Base-by-base conservation (phyloP, 2,113 vertebrate species). In the Podilymbus podiceps region DNA sequence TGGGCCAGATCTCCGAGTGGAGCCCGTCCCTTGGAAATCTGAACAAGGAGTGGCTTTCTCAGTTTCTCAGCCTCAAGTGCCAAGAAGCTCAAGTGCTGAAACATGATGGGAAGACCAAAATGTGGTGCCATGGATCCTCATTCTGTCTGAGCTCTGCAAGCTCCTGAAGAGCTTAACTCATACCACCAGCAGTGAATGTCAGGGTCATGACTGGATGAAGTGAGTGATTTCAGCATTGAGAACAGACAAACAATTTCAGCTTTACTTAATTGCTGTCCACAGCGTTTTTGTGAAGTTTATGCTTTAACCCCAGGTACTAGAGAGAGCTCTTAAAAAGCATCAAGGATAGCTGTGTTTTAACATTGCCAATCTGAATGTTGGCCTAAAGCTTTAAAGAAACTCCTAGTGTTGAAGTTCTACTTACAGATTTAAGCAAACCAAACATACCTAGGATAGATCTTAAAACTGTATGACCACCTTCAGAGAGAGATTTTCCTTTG, bases 151-250 rank as follows among this genome's bases (percentile, higher is more conserved):
- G 5, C 15, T 77, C 44, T 84, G 10, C n/a, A 63, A 40, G 44
- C 15, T 95, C 21, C 73, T 72, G 74, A 75, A 81, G 35, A 55
- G 50, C 23, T 19, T 44, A 67, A 81, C 4, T 6, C 3, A 0
- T 12, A 33, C 6, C 0, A 0, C 44, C 31, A 33, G 27, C 28
- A 40, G 25, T 28, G 44, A 89, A 24, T 27, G 21, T 11, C 19
- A 10, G 19, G 15, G 27, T 15, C 15, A 42, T 0, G 3, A 30
- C 21, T 40, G 60, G 18, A 52, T 15, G 31, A 47, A 89, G 24
- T 49, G 56, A 84, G 19, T 8, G 17, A 52, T 82, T 75, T 67
- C 66, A 69, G 19, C 44, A 22, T 1, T 35, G 16, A 33, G 64
- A 75, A 53, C 12, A 58, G 31, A 21, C 17, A 58, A 78, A 46